Percentiles rank a stretch among this genome's conserved stretches.
Conservation (phyloP, 1,140 invertebrate genomes). For the Drosophila chauvacae region DNA sequence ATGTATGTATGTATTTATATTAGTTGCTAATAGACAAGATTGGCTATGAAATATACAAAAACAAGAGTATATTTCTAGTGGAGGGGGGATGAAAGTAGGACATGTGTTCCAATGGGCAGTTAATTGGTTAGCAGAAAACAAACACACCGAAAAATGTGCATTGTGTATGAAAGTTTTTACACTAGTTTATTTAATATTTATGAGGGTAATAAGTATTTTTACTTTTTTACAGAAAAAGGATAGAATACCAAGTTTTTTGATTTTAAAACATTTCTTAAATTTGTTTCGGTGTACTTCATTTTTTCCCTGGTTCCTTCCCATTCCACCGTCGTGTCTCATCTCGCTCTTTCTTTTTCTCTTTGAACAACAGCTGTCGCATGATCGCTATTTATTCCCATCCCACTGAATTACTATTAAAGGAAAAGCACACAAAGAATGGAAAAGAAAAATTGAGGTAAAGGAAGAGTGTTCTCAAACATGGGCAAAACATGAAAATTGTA, state of each 20-base stretch:
- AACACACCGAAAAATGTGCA: too few species aligned
- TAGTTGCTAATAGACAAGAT: too few species aligned
- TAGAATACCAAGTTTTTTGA: not conserved
- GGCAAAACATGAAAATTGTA: constrained; percentile 63
- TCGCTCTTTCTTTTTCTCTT: not conserved
- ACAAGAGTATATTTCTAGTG: not conserved
- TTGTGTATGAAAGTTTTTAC: too few species aligned
- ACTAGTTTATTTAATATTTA: not conserved
- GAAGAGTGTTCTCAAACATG: constrained; percentile 60
- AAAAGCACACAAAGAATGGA: constrained; percentile 30
- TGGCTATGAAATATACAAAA: too few species aligned
- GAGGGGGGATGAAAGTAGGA: not conserved
- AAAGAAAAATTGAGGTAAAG: constrained; percentile 15
- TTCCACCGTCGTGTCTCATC: not conserved
- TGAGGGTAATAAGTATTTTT: not conserved
- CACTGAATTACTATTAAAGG: constrained; percentile 5
- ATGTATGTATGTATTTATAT: not conserved
- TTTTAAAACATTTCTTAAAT: not conserved
- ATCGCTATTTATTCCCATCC: constrained; percentile 2
- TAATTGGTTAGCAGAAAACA: constrained; percentile 8
- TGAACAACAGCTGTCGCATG: constrained; percentile 38
- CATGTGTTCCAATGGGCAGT: constrained; percentile 6
- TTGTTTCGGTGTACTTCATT: constrained; percentile 3
- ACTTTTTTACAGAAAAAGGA: not conserved
- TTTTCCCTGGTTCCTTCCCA: not conserved